Evolutionary conservation across 2,888 invertebrate species (phyloP).

Genomic region (Diogma glabrata): DNA sequence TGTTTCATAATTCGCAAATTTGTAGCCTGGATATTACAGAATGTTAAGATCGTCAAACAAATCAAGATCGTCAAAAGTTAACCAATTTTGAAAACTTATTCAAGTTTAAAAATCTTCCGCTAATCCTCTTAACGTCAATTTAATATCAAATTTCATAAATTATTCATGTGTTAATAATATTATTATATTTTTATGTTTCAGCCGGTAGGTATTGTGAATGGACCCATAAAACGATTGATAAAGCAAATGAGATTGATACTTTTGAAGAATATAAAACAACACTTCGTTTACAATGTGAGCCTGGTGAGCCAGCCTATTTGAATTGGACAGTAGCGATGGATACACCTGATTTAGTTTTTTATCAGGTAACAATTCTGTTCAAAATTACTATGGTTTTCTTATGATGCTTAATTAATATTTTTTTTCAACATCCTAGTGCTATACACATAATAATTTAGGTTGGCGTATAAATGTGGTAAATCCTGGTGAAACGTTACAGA

Average conservation of each 20-base stretch:
- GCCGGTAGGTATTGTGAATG: conserved; percentile 82
- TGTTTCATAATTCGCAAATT: too few relatives aligned
- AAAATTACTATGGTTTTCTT: too few relatives aligned
- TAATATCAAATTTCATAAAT: too few relatives aligned
- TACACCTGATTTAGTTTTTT: conserved; percentile 75
- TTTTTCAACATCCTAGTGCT: conserved; percentile 52
- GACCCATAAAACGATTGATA: conserved; percentile 67
- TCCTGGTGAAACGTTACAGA: conserved; percentile 38
- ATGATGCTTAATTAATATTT: not conserved
- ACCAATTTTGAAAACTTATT: too few relatives aligned
- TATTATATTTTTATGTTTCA: conserved; percentile 26
- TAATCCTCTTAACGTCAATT: too few relatives aligned
- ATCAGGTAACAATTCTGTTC: conserved; percentile 54
- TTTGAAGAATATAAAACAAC: conserved; percentile 70
- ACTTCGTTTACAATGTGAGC: conserved; percentile 60
- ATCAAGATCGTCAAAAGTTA: too few relatives aligned
- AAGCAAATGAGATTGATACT: conserved; percentile 54
- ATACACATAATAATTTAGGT: conserved; percentile 81
- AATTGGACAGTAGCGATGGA: conserved; percentile 78
- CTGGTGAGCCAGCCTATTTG: conserved; percentile 62
- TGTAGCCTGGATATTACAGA: too few relatives aligned
- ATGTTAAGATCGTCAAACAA: too few relatives aligned
- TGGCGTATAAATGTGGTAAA: conserved; percentile 88
- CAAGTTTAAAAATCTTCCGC: too few relatives aligned
- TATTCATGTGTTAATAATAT: too few relatives aligned